Conservation (phyloP, 2,888 invertebrate species). For the Encarsia formosa region DNA sequence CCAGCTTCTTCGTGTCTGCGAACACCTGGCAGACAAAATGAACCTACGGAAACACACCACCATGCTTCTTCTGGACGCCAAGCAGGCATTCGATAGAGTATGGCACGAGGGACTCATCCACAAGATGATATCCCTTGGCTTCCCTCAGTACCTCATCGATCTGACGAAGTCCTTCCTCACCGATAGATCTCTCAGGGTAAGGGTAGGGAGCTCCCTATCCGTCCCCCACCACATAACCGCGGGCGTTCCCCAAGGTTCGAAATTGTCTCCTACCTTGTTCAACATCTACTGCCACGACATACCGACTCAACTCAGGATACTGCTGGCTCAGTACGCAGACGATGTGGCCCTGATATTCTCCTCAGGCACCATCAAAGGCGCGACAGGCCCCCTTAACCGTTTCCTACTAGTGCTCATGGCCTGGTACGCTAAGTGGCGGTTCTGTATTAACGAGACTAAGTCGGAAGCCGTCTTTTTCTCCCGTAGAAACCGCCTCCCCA, state of each 20-base stretch:
- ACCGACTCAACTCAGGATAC: constrained; percentile 18
- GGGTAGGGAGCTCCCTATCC: constrained; percentile 21
- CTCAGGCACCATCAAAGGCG: constrained; percentile 8
- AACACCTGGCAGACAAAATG: constrained; percentile 1
- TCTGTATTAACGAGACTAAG: constrained; percentile 1
- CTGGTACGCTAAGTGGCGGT: constrained; percentile 5
- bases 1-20: constrained; percentile 3
- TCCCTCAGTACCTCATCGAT: constrained; percentile 29
- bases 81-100: constrained; percentile 2
- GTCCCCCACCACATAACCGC: constrained; percentile 23
- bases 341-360: constrained; percentile 28
- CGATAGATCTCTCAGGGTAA: constrained; percentile 31
- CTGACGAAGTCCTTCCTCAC: constrained; percentile 31
- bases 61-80: background rate
- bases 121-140: constrained; percentile 14
- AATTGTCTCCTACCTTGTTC: constrained; percentile 28
- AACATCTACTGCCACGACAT: constrained; percentile 27
- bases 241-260: constrained; percentile 36
- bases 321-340: constrained; percentile 29
- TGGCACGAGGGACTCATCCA: background rate
- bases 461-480: constrained; percentile 2
- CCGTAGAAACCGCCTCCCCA: background rate
- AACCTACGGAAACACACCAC: background rate
- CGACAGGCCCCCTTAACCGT: background rate
- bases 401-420: background rate